Percentiles rank a stretch among this genome's conserved stretches.
These are phyloP conservation scores for Phasia obesa DNA, from an alignment of 2,888 invertebrate species.

Conservation along the genomic window DNA sequence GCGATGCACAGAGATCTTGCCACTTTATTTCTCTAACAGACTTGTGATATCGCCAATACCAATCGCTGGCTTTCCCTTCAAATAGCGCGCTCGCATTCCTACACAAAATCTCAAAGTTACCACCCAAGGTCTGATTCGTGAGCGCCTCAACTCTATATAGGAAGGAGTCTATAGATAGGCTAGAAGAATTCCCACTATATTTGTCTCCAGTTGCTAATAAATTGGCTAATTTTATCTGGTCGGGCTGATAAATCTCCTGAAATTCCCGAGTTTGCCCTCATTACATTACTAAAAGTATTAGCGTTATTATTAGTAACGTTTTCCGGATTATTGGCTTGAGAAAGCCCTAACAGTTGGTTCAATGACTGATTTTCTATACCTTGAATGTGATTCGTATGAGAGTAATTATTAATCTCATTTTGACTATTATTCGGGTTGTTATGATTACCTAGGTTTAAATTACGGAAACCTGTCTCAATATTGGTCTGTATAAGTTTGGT, in stretches of 20 bases:
- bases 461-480: no score
- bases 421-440: neutral
- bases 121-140: constrained; percentile 27
- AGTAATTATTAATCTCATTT: neutral
- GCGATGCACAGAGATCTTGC: no score
- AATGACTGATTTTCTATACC: constrained; percentile 3
- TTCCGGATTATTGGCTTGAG: neutral
- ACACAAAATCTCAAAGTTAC: constrained; percentile 32
- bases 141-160: constrained; percentile 47
- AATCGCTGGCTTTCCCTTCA: no score
- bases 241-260: neutral
- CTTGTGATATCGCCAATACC: no score
- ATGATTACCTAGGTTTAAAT: neutral
- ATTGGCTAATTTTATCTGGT: constrained; percentile 39
- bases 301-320: no score
- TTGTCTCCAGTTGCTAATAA: constrained; percentile 52
- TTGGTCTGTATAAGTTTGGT: no score
- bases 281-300: no score
- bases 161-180: constrained; percentile 50
- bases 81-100: no score
- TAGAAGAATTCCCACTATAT: constrained; percentile 1
- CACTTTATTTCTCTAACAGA: no score
- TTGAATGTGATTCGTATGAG: neutral
- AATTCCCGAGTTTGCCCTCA: neutral
- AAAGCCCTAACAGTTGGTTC: constrained; percentile 4